These are phyloP conservation scores for Heliconius himera DNA, from an alignment of 1,140 invertebrate genomes.

Conservation along the genomic window DNA sequence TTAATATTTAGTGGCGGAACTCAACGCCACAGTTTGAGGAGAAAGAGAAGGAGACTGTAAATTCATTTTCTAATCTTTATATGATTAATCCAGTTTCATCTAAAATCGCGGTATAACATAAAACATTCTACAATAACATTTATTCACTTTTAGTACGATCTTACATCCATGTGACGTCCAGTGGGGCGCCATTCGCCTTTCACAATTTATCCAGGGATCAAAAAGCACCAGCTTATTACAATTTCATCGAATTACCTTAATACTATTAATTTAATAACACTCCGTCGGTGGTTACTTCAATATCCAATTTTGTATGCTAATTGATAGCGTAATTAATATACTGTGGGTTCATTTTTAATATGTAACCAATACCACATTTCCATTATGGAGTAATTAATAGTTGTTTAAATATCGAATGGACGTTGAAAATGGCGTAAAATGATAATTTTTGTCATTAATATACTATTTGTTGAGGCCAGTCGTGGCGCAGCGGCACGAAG, in stretches of 20 bases:
- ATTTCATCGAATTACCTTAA: slow-evolving; percentile 67
- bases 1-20: no score
- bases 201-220: slow-evolving; percentile 66
- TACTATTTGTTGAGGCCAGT: neutral
- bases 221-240: slow-evolving; percentile 66
- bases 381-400: slow-evolving; percentile 39
- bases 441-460: slow-evolving; percentile 13
- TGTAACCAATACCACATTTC: slow-evolving; percentile 32
- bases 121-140: neutral
- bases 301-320: slow-evolving; percentile 55
- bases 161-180: slow-evolving; percentile 48
- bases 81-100: no score
- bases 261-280: slow-evolving; percentile 63
- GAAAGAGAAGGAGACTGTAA: no score
- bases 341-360: slow-evolving; percentile 26
- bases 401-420: slow-evolving; percentile 29
- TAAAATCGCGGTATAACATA: neutral
- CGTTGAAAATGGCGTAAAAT: slow-evolving; percentile 24
- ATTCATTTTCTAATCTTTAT: no score
- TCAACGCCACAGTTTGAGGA: no score
- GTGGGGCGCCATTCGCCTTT: slow-evolving; percentile 56
- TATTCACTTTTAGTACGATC: slow-evolving; percentile 40
- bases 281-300: slow-evolving; percentile 50
- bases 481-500: no score
- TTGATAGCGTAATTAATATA: slow-evolving; percentile 41